Conservation (phyloP, 2,888 invertebrate species). For the Philopedon plagiatum region DNA sequence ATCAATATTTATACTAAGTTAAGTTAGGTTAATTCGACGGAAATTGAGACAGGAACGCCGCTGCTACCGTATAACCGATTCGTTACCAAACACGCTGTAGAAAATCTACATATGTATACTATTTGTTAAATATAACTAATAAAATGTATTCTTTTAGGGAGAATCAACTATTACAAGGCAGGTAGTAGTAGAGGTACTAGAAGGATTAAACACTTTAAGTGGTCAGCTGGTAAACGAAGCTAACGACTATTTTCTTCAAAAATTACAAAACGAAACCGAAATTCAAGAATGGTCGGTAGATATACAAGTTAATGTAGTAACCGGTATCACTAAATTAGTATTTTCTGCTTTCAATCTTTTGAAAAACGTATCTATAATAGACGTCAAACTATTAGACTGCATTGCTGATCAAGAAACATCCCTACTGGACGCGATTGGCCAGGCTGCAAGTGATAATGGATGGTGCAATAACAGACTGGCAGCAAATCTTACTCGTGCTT, state of each 20-base stretch:
- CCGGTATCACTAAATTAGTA: background rate
- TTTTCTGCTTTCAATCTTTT: background rate
- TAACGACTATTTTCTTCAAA: constrained; percentile 2
- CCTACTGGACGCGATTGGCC: background rate
- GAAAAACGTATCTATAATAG: background rate
- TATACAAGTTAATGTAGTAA: background rate
- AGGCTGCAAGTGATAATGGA: constrained; percentile 16
- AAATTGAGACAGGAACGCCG: too few species aligned
- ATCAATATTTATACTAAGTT: too few species aligned
- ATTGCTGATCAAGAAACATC: background rate
- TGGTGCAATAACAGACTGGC: constrained; percentile 32
- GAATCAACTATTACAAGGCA: background rate
- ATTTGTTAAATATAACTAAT: too few species aligned
- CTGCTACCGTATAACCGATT: too few species aligned
- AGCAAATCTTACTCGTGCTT: constrained; percentile 16
- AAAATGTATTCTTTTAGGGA: background rate
- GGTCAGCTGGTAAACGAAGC: background rate
- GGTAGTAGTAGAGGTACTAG: background rate
- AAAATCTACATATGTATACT: too few species aligned
- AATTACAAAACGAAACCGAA: constrained; percentile 8
- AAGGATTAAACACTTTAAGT: background rate
- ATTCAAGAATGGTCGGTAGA: constrained; percentile 19
- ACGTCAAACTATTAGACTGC: constrained; percentile 12
- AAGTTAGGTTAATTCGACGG: too few species aligned
- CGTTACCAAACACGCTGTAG: too few species aligned